Base-by-base conservation (phyloP, 2,113 vertebrate species). In the Gambusia holbrooki region DNA sequence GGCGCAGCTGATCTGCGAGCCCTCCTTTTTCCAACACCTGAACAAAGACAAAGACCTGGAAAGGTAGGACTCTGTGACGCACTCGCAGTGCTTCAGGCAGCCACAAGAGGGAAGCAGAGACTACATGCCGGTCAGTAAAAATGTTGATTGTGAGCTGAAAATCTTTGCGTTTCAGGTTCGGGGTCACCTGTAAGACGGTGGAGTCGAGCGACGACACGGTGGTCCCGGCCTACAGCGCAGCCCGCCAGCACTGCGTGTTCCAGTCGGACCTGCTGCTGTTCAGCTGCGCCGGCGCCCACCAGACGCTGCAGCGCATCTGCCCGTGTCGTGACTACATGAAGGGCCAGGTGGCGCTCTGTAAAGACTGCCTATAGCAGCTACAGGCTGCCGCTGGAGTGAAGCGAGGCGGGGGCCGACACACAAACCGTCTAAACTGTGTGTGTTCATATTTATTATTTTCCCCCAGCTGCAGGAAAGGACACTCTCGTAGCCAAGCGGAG, bases 311-410 rank as follows among this genome's bases (percentile, higher is more conserved):
- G 65, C 95, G 98, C 84, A 69, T 99, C 94, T 99, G 98, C 92
- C 98, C 98, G 68, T 99, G 98, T 92, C 95, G 98, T 80, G 97
- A 99, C 96, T 99, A 99, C 85, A 96, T 97, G 95, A 99, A 99
- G 91, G 98, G 98, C 88, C 98, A 99, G 94, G 98, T 98, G 88
- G 98, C 98, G 0, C 95, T 99, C 81, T 99, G 98, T 85, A 95
- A 96, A 70, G 95, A 95, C 94, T 99, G 98, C 89, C 95, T 99
- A 96, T 99, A 98, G 96, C 95, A 84, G 71, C 84, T 19, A 12
- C 33, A 5, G 2, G 42, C 77, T 25, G 37, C 27, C 27, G 27
- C 64, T 11, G 12, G 37, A 33, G 27, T 22, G 58, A 4, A n/a
- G 62, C 3, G n/a, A 28, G 13, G 40, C 3, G 15, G 37, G 54